These are phyloP conservation scores for Zonotrichia albicollis DNA, from an alignment of 2,797 vertebrate species.

Conservation along the genomic window DNA sequence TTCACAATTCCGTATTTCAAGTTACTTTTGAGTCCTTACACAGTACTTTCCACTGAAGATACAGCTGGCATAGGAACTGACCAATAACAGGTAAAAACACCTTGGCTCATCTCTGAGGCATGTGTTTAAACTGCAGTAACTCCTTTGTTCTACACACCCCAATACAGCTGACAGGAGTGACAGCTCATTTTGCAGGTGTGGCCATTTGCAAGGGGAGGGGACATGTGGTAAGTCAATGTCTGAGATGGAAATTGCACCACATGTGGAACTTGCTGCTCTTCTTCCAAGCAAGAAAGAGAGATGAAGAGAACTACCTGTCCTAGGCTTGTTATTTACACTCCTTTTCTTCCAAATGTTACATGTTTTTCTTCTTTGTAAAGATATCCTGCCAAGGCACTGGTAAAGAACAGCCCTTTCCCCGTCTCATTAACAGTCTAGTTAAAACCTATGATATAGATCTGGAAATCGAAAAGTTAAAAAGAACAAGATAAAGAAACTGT, in stretches of 20 bases:
- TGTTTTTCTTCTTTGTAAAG: background rate
- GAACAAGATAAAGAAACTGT: background rate
- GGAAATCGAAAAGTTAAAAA: background rate
- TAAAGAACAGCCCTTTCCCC: background rate
- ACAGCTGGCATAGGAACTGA: background rate
- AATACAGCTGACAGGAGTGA: background rate
- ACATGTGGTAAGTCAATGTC: accelerated
- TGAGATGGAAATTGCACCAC: background rate
- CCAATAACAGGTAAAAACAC: background rate
- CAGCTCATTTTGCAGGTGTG: background rate
- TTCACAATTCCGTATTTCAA: background rate
- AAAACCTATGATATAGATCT: background rate
- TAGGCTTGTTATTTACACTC: background rate
- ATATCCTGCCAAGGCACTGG: background rate
- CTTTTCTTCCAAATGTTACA: background rate
- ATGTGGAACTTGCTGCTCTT: background rate
- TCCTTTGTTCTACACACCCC: background rate
- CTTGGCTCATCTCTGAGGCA: background rate
- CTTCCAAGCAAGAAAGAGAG: background rate
- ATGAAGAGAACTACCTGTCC: background rate
- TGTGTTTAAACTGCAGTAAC: background rate
- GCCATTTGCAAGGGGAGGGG: background rate
- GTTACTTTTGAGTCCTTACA: background rate
- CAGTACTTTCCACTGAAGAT: background rate
- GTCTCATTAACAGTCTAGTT: background rate